phyloP scores from a whole-genome alignment of 2,888 invertebrate species.

The Leptopterna dolabrata region DNA sequence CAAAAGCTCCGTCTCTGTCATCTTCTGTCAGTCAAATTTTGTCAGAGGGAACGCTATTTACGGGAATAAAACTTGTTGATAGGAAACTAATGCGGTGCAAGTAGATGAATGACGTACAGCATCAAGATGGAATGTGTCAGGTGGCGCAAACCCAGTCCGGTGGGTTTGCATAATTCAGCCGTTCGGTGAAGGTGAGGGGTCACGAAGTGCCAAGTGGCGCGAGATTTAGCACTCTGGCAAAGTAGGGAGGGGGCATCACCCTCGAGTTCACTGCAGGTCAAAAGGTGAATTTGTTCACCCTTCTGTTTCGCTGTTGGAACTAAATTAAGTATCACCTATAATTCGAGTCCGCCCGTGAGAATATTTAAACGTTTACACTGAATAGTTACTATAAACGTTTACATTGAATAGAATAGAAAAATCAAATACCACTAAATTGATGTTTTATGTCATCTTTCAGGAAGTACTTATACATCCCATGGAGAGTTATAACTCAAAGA shows the following conservation, averaged over 20 bases:
- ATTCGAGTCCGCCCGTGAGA: neutral
- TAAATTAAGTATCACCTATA: neutral
- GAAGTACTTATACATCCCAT: too few relatives aligned
- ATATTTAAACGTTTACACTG: too few relatives aligned
- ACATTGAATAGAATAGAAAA: too few relatives aligned
- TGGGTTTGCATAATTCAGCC: conserved; percentile 21
- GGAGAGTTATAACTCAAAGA: too few relatives aligned
- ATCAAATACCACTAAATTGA: too few relatives aligned
- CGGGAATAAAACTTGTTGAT: neutral
- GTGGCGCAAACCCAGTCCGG: neutral
- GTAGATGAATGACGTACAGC: neutral
- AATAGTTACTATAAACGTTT: too few relatives aligned
- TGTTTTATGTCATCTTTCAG: too few relatives aligned
- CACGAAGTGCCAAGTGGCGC: neutral
- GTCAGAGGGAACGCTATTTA: neutral
- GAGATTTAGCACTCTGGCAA: neutral
- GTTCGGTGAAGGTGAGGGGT: neutral
- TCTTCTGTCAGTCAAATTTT: neutral
- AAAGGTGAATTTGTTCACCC: conserved; percentile 1
- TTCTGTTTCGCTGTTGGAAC: neutral
- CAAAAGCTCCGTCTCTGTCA: neutral
- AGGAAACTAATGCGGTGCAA: neutral
- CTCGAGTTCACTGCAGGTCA: conserved; percentile 25
- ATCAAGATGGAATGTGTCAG: conserved; percentile 8
- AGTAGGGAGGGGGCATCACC: neutral